Evolutionary conservation across 1,140 invertebrate genomes (phyloP), one percentile per base, ranked within the genome.

Genomic region (Euura saliciscinereae): DNA sequence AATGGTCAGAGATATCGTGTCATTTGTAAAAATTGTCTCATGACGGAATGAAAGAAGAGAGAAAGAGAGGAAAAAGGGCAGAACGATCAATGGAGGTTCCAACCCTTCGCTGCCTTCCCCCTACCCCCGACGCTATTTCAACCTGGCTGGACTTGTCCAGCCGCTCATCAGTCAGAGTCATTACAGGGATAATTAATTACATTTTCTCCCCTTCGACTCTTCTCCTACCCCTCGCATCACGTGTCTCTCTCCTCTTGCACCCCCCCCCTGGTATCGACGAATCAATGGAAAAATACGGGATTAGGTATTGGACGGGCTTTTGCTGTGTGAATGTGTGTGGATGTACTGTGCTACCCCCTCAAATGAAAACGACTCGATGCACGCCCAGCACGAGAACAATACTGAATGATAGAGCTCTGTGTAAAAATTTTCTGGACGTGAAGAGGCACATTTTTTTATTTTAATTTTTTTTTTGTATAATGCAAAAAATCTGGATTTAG

Each of bases 181-280:
- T 88, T 88, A 88, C 86, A 79, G 86, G 85, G 85, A 88, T 88
- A 88, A 88, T 88, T 88, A 87, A 88, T 88, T 88, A 88, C 86
- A 86, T 87, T 88, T 86, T 81, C 81, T 82, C 80, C 83, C 83
- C 82, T 82, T 80, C 78, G 83, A 82, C 83, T 59, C 6, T n/a
- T 4, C 51, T 77, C 71, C 75, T 74, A 46, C 44, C 77, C 59
- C 68, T 73, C 45, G 68, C 75, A 75, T 44, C 43, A 28, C 66
- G 28, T 46, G 68, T 45, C 68, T 69, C 68, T 45, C 42, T 2
- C 44, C 51, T n/a, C 46, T 7, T 51, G 7, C 46, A 8, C 46
- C 13, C 68, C 44, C n/a, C 5, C 43, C 11, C 66, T 2, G 28
- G 13, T 1, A 28, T 4, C 44, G 68, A 69, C 43, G 45, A 69